Percentiles rank a stretch among this genome's conserved stretches.
phyloP scores from a whole-genome alignment of 2,797 vertebrate genomes.

The Sylvilagus floridanus region DNA sequence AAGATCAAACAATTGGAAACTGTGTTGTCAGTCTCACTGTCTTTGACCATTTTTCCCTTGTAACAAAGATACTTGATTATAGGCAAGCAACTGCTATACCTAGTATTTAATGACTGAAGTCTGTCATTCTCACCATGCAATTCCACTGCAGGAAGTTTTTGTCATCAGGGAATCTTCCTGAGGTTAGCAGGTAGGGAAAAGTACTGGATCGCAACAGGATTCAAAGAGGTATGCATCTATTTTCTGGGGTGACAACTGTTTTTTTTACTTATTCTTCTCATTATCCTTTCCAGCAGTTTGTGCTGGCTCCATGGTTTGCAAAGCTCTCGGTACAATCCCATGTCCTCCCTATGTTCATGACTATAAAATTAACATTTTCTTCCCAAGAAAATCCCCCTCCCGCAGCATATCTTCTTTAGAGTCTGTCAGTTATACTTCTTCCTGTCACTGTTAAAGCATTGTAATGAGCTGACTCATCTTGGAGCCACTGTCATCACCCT shows the following conservation, averaged over 20 bases:
- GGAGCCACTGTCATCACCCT: neutral
- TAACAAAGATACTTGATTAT: neutral
- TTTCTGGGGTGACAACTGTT: slow-evolving; percentile 2
- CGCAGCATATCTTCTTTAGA: neutral
- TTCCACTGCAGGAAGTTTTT: slow-evolving; percentile 43
- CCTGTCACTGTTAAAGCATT: slow-evolving; percentile 39
- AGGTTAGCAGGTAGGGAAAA: slow-evolving; percentile 41
- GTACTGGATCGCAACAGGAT: neutral
- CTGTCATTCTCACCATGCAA: slow-evolving; percentile 34
- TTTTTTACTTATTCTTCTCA: slow-evolving; percentile 5
- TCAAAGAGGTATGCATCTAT: neutral
- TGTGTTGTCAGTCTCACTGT: neutral
- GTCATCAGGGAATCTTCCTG: slow-evolving; percentile 48
- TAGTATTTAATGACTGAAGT: slow-evolving; percentile 71
- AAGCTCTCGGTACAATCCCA: slow-evolving; percentile 7
- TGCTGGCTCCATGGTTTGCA: neutral
- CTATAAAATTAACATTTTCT: slow-evolving; percentile 60
- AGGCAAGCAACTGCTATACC: neutral
- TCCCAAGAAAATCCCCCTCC: slow-evolving; percentile 42
- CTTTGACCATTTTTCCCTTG: slow-evolving; percentile 13
- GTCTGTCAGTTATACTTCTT: slow-evolving; percentile 46
- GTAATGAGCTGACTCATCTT: slow-evolving; percentile 61
- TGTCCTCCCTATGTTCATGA: neutral
- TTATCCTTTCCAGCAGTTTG: slow-evolving; percentile 2
- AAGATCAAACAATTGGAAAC: neutral